Evolutionary conservation across 2,888 invertebrate genomes (phyloP), one percentile per base, ranked within the genome.

Genomic region (Eucera pruinosa): DNA sequence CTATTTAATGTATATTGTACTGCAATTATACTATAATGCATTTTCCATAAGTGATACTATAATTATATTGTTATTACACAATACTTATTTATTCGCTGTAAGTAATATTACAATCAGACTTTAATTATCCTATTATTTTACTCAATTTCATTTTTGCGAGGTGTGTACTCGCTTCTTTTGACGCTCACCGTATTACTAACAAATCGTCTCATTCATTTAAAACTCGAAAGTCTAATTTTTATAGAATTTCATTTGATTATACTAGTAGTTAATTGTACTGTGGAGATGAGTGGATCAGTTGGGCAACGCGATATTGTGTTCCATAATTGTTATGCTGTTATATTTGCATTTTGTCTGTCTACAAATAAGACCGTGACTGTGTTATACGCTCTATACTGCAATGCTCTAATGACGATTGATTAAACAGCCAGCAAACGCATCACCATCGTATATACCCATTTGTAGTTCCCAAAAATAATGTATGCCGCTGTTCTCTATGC

Each of bases 321-420:
- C 30, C 15, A n/a, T 18, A 20, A 43, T 65, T 54, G 65, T 65
- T 65, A 54, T 43, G 65, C 54, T 9, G n/a, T 20, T 65, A 30
- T 54, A 43, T 65, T 54, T 65, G 52, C 54, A 54, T 65, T 45
- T 30, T n/a, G n/a, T 30, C 18, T 18, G 65, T 54, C 54, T 54
- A 33, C 54, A 43, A 54, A 64, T 36, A 41, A 27, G 0, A 18
- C 20, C 30, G 11, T 30, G 45, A 27, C 52, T 41, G 20, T 30
- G 30, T 54, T 30, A 30, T 30, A 45, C 23, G 20, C 11, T 13
- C 25, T 1, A 9, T 36, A 25, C 27, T 6, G 43, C 20, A 30
- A 41, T 41, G 23, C 43, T n/a, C 43, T 54, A 54, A 54, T 33
- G 43, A 33, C 23, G 25, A 54, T 43, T 65, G 52, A 65, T 54